Base-by-base conservation (phyloP, 2,888 invertebrate genomes). In the Sarcophaga carnaria region DNA sequence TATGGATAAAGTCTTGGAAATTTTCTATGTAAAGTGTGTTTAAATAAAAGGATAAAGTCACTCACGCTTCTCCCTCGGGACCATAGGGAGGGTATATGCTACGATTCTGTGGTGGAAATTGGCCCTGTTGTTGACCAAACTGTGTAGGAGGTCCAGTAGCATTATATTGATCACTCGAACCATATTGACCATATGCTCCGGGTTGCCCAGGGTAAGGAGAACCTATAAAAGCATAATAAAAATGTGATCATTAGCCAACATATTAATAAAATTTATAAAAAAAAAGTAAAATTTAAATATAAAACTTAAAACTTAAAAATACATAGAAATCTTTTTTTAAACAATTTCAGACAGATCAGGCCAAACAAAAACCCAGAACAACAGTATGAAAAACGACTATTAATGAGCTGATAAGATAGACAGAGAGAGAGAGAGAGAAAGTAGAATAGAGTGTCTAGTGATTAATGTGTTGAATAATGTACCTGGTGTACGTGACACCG, bases 41-140 rank as follows among this genome's bases (percentile, higher is more conserved):
- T 64, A 63, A 71, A 60, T 81, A 86, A 72, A 86, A 83, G 79
- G 75, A 85, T 88, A 89, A 89, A 89, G 83, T 85, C 90, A 92
- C 92, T 93, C 93, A 96, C 96, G 96, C 95, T 94, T 93, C 95
- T 90, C 95, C 95, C 89, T 95, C 96, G 76, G 96, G 95, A 88
- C 96, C 96, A 91, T 96, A 96, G 90, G 97, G 96, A 91, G 97
- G 96, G 92, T 97, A 96, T 91, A 96, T 96, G 91, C 96, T 96
- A 94, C 97, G 96, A 93, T 96, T 96, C 88, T 96, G 95, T 90
- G 96, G 96, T 87, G 95, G 95, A 93, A 95, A 95, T 93, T 94
- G 94, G 90, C 93, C 93, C 91, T 94, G 95, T 85, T 95, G 94
- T 89, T 95, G 94, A 87, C 95, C 95, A 93, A 95, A 96, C 91